Evolutionary conservation across 2,797 vertebrate genomes (phyloP), one percentile per base, ranked within the genome.

Genomic region (Eospalax fontanierii): DNA sequence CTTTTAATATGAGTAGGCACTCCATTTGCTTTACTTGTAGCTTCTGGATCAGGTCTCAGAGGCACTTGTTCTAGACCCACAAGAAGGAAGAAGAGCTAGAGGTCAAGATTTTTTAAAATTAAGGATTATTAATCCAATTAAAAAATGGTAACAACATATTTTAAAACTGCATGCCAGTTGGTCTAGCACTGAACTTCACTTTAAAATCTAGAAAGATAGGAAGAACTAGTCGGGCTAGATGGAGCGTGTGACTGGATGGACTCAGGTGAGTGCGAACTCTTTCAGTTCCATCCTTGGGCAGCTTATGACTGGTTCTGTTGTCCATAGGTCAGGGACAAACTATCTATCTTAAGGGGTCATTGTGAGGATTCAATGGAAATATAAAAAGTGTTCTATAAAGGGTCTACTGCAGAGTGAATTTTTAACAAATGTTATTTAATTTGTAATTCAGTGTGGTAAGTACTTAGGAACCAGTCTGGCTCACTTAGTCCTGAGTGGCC

Each of bases 171-270:
- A 43, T 28, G 30, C 35, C 22, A 26, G 2, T 59, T 71, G 4
- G n/a, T 82, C 7, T 71, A 30, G 83, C 38, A 30, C 14, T 38
- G 33, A 92, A 35, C 1, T 81, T 86, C 14, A 35, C 1, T 81
- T 86, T 18, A 82, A 80, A 89, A 89, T 86, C 70, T 50, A 87
- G 35, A 83, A 38, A 80, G 73, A n/a, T 7, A 54, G 43, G 8
- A 75, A 87, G 61, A 70, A 5, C 12, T 43, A 3, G 28, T 22
- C 80, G 21, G 8, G 14, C 76, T 26, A 26, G 14, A 86, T 26
- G 30, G 14, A 86, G 33, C 19, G 4, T 3, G 24, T 0, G 66
- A 26, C 74, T 87, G 74, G 38, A 70, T 33, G 22, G 16, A 38
- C 1, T 6, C 9, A 0, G 8, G 12, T 24, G 5, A 30, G 0